Percentiles rank a stretch among this genome's conserved stretches.
Evolutionary conservation across 2,113 vertebrate genomes (phyloP).

Genomic region (Hyperopisus bebe): DNA sequence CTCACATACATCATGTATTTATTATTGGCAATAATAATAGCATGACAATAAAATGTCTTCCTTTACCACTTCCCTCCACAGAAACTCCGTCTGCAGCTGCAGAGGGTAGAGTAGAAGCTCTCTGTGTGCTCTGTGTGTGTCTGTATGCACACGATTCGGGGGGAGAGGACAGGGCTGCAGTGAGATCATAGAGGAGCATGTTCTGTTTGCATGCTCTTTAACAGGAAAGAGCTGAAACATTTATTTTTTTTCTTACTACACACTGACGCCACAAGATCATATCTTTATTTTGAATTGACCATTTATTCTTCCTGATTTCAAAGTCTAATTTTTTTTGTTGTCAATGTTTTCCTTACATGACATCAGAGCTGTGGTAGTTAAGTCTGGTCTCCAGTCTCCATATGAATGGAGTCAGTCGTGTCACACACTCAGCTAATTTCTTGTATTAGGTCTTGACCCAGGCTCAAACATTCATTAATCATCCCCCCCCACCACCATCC

Average conservation of each 20-base stretch:
- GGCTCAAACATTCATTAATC: neutral
- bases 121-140: neutral
- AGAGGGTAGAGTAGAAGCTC: neutral
- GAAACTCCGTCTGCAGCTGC: neutral
- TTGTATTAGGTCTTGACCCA: neutral
- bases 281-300: neutral
- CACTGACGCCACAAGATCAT: neutral
- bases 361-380: neutral
- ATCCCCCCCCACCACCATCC: too few species aligned
- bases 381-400: neutral
- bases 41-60: neutral
- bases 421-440: neutral
- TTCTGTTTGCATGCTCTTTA: neutral
- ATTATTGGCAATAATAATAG: neutral
- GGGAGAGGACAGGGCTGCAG: rapidly evolving
- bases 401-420: neutral
- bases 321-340: neutral
- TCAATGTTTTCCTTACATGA: neutral
- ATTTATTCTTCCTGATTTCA: neutral
- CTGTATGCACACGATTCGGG: neutral
- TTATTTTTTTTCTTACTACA: neutral
- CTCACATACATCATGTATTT: neutral
- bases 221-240: neutral
- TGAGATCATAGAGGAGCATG: neutral
- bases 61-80: slow-evolving; percentile 20